A percentile compares a stretch with the other conserved stretches of the same genome.
Conservation (phyloP, 2,888 invertebrate genomes). For the Octodonta nipae region DNA sequence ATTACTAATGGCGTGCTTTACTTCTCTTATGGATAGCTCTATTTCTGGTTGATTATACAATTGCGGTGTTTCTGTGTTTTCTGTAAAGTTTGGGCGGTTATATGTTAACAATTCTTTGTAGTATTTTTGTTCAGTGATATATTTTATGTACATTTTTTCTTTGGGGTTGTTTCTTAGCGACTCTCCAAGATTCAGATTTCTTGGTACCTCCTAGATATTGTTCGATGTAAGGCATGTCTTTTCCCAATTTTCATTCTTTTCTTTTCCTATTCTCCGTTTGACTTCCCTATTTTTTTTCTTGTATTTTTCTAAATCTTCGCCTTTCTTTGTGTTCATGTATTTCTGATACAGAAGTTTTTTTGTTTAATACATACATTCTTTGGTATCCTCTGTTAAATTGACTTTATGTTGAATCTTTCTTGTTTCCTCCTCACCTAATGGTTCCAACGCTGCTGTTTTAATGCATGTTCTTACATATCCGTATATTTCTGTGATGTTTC, state of each 20-base stretch:
- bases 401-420: not conserved
- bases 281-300: not conserved
- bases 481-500: not conserved
- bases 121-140: not conserved
- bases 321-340: not conserved
- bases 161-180: not conserved
- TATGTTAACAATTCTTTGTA: not conserved
- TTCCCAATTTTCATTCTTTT: not conserved
- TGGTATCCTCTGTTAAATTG: not conserved
- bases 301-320: not conserved
- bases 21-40: not conserved
- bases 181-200: not conserved
- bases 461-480: conserved; percentile 1
- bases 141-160: not conserved
- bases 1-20: not conserved
- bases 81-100: not conserved
- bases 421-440: not conserved
- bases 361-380: conserved; percentile 1
- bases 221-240: not conserved
- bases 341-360: not conserved
- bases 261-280: not conserved
- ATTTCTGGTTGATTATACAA: not conserved
- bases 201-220: not conserved
- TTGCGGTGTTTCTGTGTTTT: not conserved
- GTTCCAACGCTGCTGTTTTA: not conserved